phyloP scores from a whole-genome alignment of 2,797 vertebrate genomes.

The Gorsachius magnificus region DNA sequence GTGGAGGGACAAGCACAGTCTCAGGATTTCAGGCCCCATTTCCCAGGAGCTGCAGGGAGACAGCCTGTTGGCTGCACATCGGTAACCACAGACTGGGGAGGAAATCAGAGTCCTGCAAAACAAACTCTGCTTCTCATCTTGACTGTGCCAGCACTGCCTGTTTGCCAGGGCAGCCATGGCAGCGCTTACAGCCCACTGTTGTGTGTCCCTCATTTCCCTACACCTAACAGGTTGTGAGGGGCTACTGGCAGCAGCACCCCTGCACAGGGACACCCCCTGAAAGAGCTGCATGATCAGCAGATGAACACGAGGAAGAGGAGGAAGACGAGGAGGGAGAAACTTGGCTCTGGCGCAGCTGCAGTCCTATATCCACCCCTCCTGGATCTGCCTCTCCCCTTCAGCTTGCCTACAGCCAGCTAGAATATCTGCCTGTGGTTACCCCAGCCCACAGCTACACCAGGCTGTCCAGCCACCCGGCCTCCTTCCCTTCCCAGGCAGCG shows the following conservation, averaged over 20 bases:
- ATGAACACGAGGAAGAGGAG: not conserved
- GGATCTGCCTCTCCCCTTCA: not conserved
- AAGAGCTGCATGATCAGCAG: not conserved
- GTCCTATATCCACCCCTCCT: not conserved
- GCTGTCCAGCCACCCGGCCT: not conserved
- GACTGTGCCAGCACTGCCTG: not conserved
- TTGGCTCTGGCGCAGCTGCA: not conserved
- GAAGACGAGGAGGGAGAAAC: not conserved
- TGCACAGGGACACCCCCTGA: not conserved
- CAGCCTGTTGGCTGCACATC: not conserved
- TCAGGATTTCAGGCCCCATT: not conserved
- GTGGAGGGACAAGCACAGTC: not conserved
- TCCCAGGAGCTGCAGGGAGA: not conserved
- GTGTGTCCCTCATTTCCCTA: not conserved
- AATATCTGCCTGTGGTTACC: not conserved
- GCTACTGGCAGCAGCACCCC: not conserved
- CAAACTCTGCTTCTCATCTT: not conserved
- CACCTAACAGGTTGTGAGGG: rapidly evolving
- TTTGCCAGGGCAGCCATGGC: not conserved
- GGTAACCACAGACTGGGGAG: not conserved
- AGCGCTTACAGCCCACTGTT: not conserved
- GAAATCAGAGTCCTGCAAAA: not conserved
- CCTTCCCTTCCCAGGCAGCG: not conserved
- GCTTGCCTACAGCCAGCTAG: not conserved
- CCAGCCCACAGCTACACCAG: not conserved